Evolutionary conservation across 2,797 vertebrate species (phyloP).

Genomic region (Craterocephalus amniculus): DNA sequence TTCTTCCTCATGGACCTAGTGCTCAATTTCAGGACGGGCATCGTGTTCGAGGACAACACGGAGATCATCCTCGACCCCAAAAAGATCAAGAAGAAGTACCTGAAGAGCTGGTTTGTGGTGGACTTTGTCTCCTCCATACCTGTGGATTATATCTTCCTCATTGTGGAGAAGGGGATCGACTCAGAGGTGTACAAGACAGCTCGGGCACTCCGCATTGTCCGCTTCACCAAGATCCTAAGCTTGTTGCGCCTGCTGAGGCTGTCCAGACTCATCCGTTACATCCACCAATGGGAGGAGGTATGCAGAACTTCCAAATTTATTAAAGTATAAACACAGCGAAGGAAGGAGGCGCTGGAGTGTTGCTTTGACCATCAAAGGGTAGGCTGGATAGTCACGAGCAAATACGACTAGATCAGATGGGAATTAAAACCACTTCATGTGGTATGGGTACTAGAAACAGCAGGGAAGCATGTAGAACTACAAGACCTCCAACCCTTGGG

Average conservation of each 20-base stretch:
- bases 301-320: slow-evolving; percentile 32
- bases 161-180: slow-evolving; percentile 97
- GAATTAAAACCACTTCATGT: neutral
- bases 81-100: slow-evolving; percentile 95
- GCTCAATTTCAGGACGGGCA: slow-evolving; percentile 97
- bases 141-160: slow-evolving; percentile 99
- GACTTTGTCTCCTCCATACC: slow-evolving; percentile 98
- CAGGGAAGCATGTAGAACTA: no score
- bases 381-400: neutral
- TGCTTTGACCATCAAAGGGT: slow-evolving; percentile 1
- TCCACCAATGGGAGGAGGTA: slow-evolving; percentile 99
- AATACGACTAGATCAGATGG: neutral
- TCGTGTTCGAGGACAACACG: slow-evolving; percentile 97
- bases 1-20: slow-evolving; percentile 98
- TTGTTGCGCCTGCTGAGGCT: slow-evolving; percentile 91
- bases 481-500: no score
- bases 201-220: slow-evolving; percentile 93
- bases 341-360: neutral
- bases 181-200: slow-evolving; percentile 98
- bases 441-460: neutral
- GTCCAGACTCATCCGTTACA: slow-evolving; percentile 95
- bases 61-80: slow-evolving; percentile 97
- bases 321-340: neutral
- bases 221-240: slow-evolving; percentile 97
- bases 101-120: slow-evolving; percentile 97